Evolutionary conservation across 2,888 invertebrate genomes (phyloP).

Genomic region (Omphaloscelis lunosa): DNA sequence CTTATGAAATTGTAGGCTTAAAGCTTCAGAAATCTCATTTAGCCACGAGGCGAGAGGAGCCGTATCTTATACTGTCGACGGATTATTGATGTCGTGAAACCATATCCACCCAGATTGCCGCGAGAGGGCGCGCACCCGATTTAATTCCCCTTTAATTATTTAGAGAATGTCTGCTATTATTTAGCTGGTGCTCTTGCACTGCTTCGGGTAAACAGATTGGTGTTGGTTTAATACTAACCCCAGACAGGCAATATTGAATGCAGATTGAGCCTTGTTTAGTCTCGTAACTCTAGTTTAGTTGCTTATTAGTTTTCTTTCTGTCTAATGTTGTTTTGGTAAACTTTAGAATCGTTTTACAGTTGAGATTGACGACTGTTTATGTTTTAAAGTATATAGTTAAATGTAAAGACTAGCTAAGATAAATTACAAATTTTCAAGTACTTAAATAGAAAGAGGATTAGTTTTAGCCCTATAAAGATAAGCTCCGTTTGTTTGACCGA

Average conservation of each 20-base stretch:
- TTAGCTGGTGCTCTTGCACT: constrained; percentile 32
- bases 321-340: constrained; percentile 34
- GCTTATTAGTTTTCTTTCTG: constrained; percentile 46
- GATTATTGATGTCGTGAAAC: constrained; percentile 72
- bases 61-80: constrained; percentile 63
- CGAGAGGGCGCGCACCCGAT: constrained; percentile 59
- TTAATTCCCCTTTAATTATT: constrained; percentile 73
- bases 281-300: constrained; percentile 27
- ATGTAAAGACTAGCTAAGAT: not conserved
- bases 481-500: constrained; percentile 5
- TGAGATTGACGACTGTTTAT: constrained; percentile 10
- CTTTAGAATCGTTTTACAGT: constrained; percentile 13
- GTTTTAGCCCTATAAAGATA: not conserved
- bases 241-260: constrained; percentile 55
- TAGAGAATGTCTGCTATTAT: constrained; percentile 62
- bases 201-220: constrained; percentile 47
- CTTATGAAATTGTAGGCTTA: constrained; percentile 59
- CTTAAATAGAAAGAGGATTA: not conserved
- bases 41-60: constrained; percentile 47
- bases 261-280: constrained; percentile 37
- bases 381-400: constrained; percentile 5
- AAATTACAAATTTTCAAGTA: too few species aligned
- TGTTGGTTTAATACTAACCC: constrained; percentile 52
- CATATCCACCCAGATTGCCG: constrained; percentile 68
- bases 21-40: constrained; percentile 68